A percentile compares a stretch with the other conserved stretches of the same genome.
Evolutionary conservation across 1,140 invertebrate species (phyloP).

Genomic region (Formica exsecta): DNA sequence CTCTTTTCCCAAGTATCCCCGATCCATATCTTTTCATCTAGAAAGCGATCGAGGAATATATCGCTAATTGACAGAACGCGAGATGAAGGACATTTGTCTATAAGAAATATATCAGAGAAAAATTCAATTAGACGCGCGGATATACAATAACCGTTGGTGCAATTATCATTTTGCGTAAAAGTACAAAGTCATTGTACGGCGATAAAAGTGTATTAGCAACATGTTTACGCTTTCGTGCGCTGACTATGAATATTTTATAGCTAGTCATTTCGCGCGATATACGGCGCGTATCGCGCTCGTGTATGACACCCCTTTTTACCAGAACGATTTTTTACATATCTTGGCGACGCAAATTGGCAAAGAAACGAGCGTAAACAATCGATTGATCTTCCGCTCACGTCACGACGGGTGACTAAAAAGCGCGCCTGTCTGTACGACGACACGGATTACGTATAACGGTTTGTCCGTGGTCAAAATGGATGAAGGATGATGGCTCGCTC

Average conservation of each 20-base stretch:
- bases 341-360: conserved; percentile 5
- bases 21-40: conserved; percentile 41
- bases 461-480: conserved; percentile 51
- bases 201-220: background rate
- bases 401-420: conserved; percentile 56
- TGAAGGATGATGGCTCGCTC: conserved; percentile 69
- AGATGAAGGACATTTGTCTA: background rate
- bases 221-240: background rate
- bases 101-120: conserved; percentile 22
- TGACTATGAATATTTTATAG: conserved; percentile 13
- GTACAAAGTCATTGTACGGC: background rate
- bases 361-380: conserved; percentile 36
- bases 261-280: background rate
- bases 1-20: conserved; percentile 36
- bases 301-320: background rate
- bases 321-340: conserved; percentile 6
- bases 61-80: conserved; percentile 29
- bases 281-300: background rate
- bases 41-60: conserved; percentile 21
- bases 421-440: conserved; percentile 44
- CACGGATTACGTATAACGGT: conserved; percentile 66
- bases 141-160: background rate
- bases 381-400: conserved; percentile 54
- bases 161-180: background rate
- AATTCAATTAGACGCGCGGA: conserved; percentile 1